Evolutionary conservation across 2,113 vertebrate genomes (phyloP).

Genomic region (Heterotis niloticus): DNA sequence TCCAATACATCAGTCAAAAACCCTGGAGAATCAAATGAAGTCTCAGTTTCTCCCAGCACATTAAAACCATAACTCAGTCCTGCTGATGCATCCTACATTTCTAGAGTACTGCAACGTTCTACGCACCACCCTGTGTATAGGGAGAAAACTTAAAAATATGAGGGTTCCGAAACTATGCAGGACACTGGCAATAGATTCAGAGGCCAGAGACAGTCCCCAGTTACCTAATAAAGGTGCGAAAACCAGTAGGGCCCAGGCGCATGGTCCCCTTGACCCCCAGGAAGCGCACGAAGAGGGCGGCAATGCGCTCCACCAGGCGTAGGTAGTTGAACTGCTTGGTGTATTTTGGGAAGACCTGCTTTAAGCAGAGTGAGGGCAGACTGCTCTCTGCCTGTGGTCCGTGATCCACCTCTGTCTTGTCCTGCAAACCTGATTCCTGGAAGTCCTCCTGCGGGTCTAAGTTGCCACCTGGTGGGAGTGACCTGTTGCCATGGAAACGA

Average conservation of each 20-base stretch:
- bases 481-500: constrained; percentile 47
- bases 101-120: too few relatives aligned
- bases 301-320: constrained; percentile 80
- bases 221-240: constrained; percentile 90
- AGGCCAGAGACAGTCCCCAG: neutral
- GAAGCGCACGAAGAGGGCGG: constrained; percentile 84
- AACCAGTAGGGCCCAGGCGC: constrained; percentile 85
- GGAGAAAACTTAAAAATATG: neutral
- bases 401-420: constrained; percentile 39
- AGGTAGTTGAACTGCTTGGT: constrained; percentile 84
- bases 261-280: constrained; percentile 88
- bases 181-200: neutral
- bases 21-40: too few relatives aligned
- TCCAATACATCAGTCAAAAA: too few relatives aligned
- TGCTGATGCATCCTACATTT: too few relatives aligned
- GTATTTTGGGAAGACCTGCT: constrained; percentile 95
- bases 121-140: neutral
- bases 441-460: constrained; percentile 43
- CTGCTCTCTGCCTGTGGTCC: neutral
- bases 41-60: too few relatives aligned
- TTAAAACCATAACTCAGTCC: too few relatives aligned
- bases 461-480: constrained; percentile 22
- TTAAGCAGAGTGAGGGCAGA: constrained; percentile 81
- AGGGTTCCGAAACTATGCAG: neutral
- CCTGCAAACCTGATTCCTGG: constrained; percentile 31